These are phyloP conservation scores for Sus cebifrons DNA, from an alignment of 2,797 vertebrate species.

Conservation along the genomic window DNA sequence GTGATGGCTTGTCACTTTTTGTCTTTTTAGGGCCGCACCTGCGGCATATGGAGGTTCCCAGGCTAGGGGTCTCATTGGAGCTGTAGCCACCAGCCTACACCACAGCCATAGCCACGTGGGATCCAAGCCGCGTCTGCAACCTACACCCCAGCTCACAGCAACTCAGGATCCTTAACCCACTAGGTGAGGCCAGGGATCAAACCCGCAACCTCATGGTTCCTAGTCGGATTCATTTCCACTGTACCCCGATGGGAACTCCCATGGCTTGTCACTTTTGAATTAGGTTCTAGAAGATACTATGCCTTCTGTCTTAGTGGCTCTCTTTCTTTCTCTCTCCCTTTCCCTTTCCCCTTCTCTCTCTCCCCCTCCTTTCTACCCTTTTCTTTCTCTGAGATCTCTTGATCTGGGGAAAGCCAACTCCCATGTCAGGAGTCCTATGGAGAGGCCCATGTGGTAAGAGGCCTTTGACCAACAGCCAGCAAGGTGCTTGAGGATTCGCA, in stretches of 20 bases:
- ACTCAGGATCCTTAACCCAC: too few relatives aligned
- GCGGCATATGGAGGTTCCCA: too few relatives aligned
- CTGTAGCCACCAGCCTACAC: too few relatives aligned
- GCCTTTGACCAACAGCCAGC: not conserved
- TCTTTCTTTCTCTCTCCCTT: not conserved
- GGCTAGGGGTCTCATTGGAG: too few relatives aligned
- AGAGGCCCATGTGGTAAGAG: conserved; percentile 2
- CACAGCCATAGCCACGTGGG: too few relatives aligned
- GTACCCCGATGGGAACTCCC: too few relatives aligned
- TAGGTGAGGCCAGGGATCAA: too few relatives aligned
- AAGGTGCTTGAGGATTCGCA: not conserved
- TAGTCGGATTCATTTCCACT: too few relatives aligned
- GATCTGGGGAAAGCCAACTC: not conserved
- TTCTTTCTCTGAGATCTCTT: conserved; percentile 3
- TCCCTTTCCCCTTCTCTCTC: not conserved
- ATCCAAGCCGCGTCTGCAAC: too few relatives aligned
- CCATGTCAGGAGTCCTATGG: not conserved
- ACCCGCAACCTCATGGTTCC: too few relatives aligned
- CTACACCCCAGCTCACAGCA: too few relatives aligned
- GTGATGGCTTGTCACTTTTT: not conserved
- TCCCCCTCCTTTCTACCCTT: not conserved
- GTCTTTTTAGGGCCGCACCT: too few relatives aligned
- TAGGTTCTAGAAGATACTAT: not conserved
- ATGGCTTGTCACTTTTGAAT: not conserved
- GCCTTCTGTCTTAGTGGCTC: not conserved